Evolutionary conservation across 37 sponge, comb jelly and placozoan genomes (phyloP).

Genomic region (Cliona cf. orientalis): DNA sequence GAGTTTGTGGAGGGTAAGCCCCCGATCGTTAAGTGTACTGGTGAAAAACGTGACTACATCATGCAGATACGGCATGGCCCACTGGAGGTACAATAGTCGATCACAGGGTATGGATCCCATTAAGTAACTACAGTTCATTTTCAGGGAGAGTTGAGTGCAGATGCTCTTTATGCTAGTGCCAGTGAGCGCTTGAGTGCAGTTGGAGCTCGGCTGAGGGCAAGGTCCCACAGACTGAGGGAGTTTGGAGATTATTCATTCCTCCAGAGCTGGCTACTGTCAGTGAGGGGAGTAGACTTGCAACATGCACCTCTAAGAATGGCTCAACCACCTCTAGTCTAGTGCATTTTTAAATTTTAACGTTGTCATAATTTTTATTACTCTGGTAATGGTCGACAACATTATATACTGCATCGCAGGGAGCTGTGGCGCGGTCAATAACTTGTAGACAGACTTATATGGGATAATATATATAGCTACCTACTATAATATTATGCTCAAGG

Average conservation of each 20-base stretch:
- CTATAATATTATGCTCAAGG: too few relatives aligned
- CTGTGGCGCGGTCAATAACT: too few relatives aligned
- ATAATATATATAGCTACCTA: too few relatives aligned
- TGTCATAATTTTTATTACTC: too few relatives aligned
- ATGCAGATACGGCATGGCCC: constrained; percentile 66
- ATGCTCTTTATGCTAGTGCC: constrained; percentile 24
- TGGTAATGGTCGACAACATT: too few relatives aligned
- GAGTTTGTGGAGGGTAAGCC: constrained; percentile 40
- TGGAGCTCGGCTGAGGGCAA: constrained; percentile 18
- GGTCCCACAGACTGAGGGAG: constrained; percentile 29
- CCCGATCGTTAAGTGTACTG: constrained; percentile 40
- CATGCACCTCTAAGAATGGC: too few relatives aligned
- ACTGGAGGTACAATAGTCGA: constrained; percentile 37
- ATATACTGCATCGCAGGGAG: too few relatives aligned
- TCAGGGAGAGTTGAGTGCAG: constrained; percentile 43
- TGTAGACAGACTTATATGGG: too few relatives aligned
- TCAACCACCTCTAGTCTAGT: too few relatives aligned
- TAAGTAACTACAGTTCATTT: neutral
- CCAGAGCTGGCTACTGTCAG: constrained; percentile 51
- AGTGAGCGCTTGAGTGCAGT: constrained; percentile 27
- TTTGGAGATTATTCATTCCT: constrained; percentile 54
- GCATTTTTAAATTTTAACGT: too few relatives aligned
- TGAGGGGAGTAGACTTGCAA: constrained; percentile 38
- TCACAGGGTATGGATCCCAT: neutral
- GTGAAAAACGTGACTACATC: constrained; percentile 56